phyloP scores from a whole-genome alignment of 2,113 vertebrate species.

The Catharus fuscescens region DNA sequence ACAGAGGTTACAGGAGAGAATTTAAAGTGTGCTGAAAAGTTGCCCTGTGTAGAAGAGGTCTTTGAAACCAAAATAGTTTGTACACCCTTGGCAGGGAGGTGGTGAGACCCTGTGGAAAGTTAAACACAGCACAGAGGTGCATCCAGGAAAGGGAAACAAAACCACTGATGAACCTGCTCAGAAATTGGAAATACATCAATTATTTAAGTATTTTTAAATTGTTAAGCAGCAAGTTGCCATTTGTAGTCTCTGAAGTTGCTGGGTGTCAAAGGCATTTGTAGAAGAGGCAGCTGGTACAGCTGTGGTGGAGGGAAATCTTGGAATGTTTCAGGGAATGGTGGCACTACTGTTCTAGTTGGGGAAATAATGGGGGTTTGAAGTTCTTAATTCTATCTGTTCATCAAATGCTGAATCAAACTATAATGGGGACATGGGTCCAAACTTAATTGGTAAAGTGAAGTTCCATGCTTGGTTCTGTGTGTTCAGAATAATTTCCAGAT shows the following conservation, averaged over 20 bases:
- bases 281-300: not conserved
- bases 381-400: not conserved
- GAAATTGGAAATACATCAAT: not conserved
- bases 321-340: not conserved
- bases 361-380: not conserved
- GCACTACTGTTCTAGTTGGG: not conserved
- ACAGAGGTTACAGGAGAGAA: conserved; percentile 31
- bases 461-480: not conserved
- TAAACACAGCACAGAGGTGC: not conserved
- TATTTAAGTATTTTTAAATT: not conserved
- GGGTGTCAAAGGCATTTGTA: not conserved
- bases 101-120: not conserved
- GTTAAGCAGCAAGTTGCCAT: not conserved
- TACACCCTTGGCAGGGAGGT: too few relatives aligned
- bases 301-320: not conserved
- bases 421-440: not conserved
- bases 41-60: not conserved
- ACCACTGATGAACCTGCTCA: not conserved
- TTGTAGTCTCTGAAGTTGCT: not conserved
- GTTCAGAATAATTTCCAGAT: not conserved
- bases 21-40: not conserved
- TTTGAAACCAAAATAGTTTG: not conserved
- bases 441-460: too few relatives aligned
- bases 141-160: not conserved
- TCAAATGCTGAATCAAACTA: not conserved